phyloP scores from a whole-genome alignment of 2,888 invertebrate genomes.

The Masnerella sp. region DNA sequence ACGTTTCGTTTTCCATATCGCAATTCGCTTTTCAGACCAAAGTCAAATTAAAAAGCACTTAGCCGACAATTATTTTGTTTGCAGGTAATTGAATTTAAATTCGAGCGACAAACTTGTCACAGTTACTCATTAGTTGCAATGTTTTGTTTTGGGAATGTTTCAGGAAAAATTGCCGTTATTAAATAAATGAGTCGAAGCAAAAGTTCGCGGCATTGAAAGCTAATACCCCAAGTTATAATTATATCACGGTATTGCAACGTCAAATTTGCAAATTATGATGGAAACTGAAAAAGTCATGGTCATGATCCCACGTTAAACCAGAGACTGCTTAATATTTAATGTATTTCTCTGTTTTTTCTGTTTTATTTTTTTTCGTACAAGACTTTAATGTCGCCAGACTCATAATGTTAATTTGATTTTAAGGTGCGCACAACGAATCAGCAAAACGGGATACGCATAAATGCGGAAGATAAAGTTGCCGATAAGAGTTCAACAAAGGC shows the following conservation, averaged over 20 bases:
- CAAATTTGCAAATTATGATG: not conserved
- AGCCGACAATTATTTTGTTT: no score
- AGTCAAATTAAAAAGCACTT: no score
- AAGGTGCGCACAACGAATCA: not conserved
- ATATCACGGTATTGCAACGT: not conserved
- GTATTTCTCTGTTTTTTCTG: not conserved
- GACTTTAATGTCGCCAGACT: no score
- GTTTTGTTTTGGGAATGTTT: no score
- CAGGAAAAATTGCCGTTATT: no score
- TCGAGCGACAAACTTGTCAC: no score
- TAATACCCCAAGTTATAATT: not conserved
- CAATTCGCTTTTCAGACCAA: no score
- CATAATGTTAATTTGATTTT: not conserved
- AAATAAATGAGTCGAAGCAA: not conserved
- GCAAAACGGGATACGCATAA: not conserved
- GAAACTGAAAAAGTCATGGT: not conserved
- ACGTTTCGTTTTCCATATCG: no score
- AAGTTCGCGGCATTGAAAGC: not conserved
- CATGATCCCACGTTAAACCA: not conserved
- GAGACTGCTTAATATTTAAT: not conserved
- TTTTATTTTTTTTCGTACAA: not conserved
- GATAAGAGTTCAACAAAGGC: constrained; percentile 20
- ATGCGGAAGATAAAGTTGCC: not conserved
- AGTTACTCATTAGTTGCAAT: no score
- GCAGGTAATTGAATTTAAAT: no score